A percentile compares a stretch with the other conserved stretches of the same genome.
phyloP scores from a whole-genome alignment of 2,888 invertebrate genomes.

The Drosophila affinis region DNA sequence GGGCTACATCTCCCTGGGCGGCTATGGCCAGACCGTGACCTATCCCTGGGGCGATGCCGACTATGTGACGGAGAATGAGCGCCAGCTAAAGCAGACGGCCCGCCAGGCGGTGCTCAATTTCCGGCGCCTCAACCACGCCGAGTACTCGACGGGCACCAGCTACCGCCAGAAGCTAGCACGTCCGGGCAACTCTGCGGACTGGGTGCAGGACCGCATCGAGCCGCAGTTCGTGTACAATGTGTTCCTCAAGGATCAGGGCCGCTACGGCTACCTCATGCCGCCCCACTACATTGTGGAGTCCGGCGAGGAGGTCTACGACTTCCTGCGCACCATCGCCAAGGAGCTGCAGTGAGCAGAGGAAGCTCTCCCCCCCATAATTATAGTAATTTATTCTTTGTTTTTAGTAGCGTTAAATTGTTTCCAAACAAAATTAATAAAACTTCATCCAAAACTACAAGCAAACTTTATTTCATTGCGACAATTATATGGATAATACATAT shows the following conservation, averaged over 20 bases:
- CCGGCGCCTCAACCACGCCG: constrained; percentile 76
- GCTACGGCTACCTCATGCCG: constrained; percentile 82
- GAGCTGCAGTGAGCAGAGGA: constrained; percentile 49
- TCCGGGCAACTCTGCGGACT: constrained; percentile 82
- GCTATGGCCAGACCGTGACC: constrained; percentile 85
- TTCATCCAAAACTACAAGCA: no score
- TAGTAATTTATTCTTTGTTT: constrained; percentile 6
- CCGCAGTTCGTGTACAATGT: constrained; percentile 80
- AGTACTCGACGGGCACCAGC: constrained; percentile 79
- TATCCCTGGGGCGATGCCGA: constrained; percentile 83
- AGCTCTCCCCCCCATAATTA: neutral
- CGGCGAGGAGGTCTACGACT: constrained; percentile 80
- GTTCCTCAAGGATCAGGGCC: constrained; percentile 81
- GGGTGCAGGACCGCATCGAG: constrained; percentile 77
- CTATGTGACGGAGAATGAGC: constrained; percentile 78
- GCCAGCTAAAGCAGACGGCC: constrained; percentile 69
- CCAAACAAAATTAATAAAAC: no score
- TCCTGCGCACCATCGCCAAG: constrained; percentile 78
- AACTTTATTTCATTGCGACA: no score
- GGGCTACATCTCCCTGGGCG: constrained; percentile 80
- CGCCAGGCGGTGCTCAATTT: constrained; percentile 73
- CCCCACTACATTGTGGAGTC: constrained; percentile 81
- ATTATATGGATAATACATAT: no score
- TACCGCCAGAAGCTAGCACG: constrained; percentile 79
- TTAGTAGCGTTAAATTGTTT: no score